Percentiles rank a stretch among this genome's conserved stretches.
Conservation (phyloP, 2,797 vertebrate species). For the Falco columbarius region DNA sequence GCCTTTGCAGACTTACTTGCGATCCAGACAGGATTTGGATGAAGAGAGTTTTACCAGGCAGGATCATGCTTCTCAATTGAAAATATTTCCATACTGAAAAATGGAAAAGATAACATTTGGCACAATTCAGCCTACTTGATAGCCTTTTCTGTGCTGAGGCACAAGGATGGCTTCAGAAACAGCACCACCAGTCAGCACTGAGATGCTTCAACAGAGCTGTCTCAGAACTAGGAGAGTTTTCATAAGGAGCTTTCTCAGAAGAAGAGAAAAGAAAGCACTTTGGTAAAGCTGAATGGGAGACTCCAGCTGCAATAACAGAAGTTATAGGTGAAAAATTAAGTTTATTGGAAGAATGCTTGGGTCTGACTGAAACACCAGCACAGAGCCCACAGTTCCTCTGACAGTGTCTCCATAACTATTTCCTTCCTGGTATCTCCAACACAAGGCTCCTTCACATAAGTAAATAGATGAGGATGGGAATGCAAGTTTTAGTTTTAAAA, state of each 20-base stretch:
- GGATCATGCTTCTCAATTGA: constrained; percentile 29
- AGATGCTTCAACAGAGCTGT: not conserved
- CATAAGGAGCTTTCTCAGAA: constrained; percentile 5
- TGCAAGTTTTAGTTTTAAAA: not conserved
- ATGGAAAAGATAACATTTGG: not conserved
- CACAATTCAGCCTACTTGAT: not conserved
- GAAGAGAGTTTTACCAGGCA: constrained; percentile 23
- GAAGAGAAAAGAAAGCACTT: not conserved
- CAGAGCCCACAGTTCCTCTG: not conserved
- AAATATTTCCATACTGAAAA: constrained; percentile 9
- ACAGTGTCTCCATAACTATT: not conserved
- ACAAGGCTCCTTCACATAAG: not conserved
- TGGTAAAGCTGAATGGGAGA: not conserved
- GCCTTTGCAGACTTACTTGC: constrained; percentile 48
- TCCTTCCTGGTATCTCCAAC: not conserved
- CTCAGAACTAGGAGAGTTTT: not conserved
- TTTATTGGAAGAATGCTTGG: constrained; percentile 2
- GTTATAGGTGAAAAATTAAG: constrained; percentile 29
- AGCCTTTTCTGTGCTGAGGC: not conserved
- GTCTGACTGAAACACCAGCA: not conserved
- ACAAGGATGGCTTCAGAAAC: not conserved
- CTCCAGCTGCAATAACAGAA: constrained; percentile 7
- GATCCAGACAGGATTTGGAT: constrained; percentile 65
- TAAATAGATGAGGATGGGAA: not conserved
- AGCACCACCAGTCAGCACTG: not conserved